phyloP scores from a whole-genome alignment of 2,888 invertebrate species.

The Callyntrura sp. region DNA sequence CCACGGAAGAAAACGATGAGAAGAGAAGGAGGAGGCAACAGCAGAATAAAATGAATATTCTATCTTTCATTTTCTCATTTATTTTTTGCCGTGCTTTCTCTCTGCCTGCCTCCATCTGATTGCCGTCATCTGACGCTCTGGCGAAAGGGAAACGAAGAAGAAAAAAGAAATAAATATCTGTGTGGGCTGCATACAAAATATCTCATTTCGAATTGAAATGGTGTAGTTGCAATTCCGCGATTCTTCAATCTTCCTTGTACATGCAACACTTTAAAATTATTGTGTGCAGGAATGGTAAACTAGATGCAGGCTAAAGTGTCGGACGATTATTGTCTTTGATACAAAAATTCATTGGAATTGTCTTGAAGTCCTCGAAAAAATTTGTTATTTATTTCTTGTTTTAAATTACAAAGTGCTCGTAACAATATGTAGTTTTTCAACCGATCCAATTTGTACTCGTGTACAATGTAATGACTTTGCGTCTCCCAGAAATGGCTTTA shows the following conservation, averaged over 20 bases:
- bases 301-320: no score
- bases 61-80: slow-evolving; percentile 19
- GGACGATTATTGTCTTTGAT: no score
- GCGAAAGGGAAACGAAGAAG: background rate
- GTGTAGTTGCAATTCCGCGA: no score
- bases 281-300: no score
- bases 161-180: slow-evolving; percentile 3
- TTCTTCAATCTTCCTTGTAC: no score
- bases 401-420: no score
- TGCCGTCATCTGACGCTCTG: background rate
- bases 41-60: slow-evolving; percentile 29
- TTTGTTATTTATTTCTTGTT: no score
- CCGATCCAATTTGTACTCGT: background rate
- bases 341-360: background rate
- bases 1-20: background rate
- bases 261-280: no score
- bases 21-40: background rate
- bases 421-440: no score
- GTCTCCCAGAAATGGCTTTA: background rate
- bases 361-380: no score
- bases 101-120: background rate
- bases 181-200: background rate
- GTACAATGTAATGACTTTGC: background rate
- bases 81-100: background rate
- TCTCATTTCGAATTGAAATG: slow-evolving; percentile 8